phyloP scores from a whole-genome alignment of 92 coral and sea anemone species.

The Plumapathes pennacea region DNA sequence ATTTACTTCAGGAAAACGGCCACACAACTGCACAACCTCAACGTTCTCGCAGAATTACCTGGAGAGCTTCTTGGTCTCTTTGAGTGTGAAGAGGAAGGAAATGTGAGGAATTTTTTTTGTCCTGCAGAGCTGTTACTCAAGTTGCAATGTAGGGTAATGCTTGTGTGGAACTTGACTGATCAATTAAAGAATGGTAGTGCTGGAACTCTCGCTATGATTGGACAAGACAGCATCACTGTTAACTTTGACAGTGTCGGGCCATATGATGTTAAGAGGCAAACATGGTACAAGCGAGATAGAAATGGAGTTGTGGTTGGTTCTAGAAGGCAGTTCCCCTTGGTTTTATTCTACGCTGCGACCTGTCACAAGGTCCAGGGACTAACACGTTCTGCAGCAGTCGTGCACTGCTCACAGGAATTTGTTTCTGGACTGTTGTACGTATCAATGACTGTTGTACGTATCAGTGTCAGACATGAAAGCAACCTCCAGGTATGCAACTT shows the following conservation, averaged over 20 bases:
- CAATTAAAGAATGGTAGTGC: constrained; percentile 10
- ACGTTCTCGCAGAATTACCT: constrained; percentile 7
- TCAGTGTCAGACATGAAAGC: constrained; percentile 9
- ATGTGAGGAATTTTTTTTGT: constrained; percentile 7
- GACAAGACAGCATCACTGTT: background rate
- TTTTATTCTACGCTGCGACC: constrained; percentile 26
- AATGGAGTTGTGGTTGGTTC: constrained; percentile 18
- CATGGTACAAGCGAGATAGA: constrained; percentile 16
- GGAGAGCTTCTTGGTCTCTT: constrained; percentile 5
- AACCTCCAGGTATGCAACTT: constrained; percentile 17
- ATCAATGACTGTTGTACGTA: constrained; percentile 27
- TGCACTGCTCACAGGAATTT: constrained; percentile 20
- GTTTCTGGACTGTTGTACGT: constrained; percentile 36
- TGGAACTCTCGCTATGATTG: constrained; percentile 1
- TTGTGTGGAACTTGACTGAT: constrained; percentile 36
- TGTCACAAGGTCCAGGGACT: constrained; percentile 42
- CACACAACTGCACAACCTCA: constrained; percentile 2
- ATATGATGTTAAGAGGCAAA: background rate
- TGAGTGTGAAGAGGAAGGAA: constrained; percentile 1
- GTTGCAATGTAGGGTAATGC: constrained; percentile 40
- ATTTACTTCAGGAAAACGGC: constrained; percentile 13
- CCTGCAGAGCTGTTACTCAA: constrained; percentile 13
- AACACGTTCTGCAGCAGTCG: constrained; percentile 22
- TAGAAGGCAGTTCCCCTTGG: constrained; percentile 33
- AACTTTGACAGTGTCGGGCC: constrained; percentile 10